Conservation (phyloP, 2,113 vertebrate genomes). For the Acinonyx jubatus region DNA sequence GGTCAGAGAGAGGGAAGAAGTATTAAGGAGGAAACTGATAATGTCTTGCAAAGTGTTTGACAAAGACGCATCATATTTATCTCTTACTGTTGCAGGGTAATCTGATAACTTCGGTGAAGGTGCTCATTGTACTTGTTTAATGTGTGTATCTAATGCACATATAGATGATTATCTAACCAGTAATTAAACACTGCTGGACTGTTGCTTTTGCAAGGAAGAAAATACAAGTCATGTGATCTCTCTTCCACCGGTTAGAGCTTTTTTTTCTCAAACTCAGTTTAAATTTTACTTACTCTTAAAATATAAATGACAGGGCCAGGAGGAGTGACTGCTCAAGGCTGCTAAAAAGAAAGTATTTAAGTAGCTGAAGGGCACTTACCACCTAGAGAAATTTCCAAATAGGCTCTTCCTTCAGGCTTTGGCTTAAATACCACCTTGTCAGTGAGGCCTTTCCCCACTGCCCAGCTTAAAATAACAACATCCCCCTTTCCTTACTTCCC, state of each 20-base stretch:
- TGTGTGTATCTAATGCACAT: neutral
- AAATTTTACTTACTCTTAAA: neutral
- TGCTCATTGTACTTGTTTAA: neutral
- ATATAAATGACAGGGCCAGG: neutral
- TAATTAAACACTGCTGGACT: neutral
- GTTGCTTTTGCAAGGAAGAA: conserved; percentile 8
- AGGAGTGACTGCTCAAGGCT: neutral
- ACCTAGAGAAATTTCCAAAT: neutral
- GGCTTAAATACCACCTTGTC: neutral
- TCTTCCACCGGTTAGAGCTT: neutral
- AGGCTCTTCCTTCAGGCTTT: neutral
- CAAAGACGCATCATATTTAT: neutral
- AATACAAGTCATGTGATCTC: neutral
- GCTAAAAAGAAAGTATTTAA: neutral
- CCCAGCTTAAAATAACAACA: neutral
- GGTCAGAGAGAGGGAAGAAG: neutral
- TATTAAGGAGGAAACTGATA: neutral
- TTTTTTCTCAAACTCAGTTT: neutral
- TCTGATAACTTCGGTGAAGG: neutral
- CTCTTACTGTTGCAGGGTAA: neutral
- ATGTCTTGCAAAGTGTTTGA: neutral
- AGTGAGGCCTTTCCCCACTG: neutral
- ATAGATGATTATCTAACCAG: neutral
- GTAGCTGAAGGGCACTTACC: neutral
- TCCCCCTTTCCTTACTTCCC: neutral